Evolutionary conservation across 2,797 vertebrate species (phyloP), one percentile per base, ranked within the genome.

Genomic region (Lutjanus campechanus): DNA sequence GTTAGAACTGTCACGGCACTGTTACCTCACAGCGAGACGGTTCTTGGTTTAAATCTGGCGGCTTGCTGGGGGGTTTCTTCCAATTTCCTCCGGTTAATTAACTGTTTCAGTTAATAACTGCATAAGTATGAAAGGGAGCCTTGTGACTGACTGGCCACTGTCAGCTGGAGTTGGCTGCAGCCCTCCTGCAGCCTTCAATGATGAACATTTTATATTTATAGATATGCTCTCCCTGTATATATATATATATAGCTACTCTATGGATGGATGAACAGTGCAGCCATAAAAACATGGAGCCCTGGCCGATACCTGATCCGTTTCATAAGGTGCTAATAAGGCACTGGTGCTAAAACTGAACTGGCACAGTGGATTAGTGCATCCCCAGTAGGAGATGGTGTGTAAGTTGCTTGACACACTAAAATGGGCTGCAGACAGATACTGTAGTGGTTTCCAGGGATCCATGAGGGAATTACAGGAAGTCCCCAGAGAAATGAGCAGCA

Each of bases 381-480:
- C 6, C 8, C 13, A 17, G 20, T 11, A 9, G 63, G 12, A 43
- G 29, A 58, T 36, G 13, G 1, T 36, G 19, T 36, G 19, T 44
- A n/a, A 29, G 2, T 15, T 67, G 1, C 72, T 16, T 64, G 29
- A 56, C 44, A 62, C 19, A 13, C 11, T 50, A 36, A 29, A 73
- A 47, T 13, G 17, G 11, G 22, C 8, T 43, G 25, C 40, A 67
- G 11, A 43, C 15, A 43, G 29, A 36, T 36, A 36, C 29, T 49
- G 8, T 29, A 3, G 17, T 43, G 55, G 36, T 66, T 66, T 54
- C 58, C 51, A 63, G 68, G 12, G 5, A 54, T 51, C 29, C n/a
- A 44, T 43, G 29, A 70, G 51, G 16, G 44, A 70, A 25, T 65
- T 50, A 50, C 36, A 78, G 13, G 17, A 59, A 56, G 61, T 49